These are phyloP conservation scores for Amblyornis subalaris DNA, from an alignment of 2,113 vertebrate species.

Conservation along the genomic window DNA sequence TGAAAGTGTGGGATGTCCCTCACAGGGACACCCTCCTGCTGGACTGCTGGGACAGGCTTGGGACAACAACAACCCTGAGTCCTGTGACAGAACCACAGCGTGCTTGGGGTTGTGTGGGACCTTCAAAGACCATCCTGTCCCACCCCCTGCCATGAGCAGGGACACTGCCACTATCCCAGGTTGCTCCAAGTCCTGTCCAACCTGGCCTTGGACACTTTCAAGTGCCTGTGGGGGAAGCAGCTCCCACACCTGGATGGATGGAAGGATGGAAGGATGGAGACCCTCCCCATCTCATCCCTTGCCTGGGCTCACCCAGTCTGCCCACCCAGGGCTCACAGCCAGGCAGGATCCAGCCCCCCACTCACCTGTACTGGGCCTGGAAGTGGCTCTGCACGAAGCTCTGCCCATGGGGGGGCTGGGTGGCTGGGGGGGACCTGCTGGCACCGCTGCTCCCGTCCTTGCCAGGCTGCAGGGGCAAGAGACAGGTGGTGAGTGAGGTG, in stretches of 20 bases:
- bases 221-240: accelerated
- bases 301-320: not conserved
- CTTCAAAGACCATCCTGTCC: not conserved
- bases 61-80: not conserved
- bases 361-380: conserved; percentile 94
- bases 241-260: not conserved
- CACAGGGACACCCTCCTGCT: accelerated
- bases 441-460: conserved; percentile 48
- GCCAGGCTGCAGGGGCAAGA: conserved; percentile 59
- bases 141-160: too few relatives aligned
- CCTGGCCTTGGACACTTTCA: not conserved
- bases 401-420: conserved; percentile 65
- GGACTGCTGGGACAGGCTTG: not conserved
- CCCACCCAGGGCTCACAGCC: accelerated
- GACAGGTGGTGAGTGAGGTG: not conserved
- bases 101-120: not conserved
- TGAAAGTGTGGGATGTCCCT: not conserved
- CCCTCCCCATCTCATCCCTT: accelerated
- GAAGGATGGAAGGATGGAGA: too few relatives aligned
- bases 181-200: not conserved
- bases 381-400: conserved; percentile 95
- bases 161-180: not conserved
- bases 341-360: accelerated
- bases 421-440: not conserved
- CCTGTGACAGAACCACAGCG: not conserved